phyloP scores from a whole-genome alignment of 92 coral and sea anemone genomes.

The Plumapathes pennacea region DNA sequence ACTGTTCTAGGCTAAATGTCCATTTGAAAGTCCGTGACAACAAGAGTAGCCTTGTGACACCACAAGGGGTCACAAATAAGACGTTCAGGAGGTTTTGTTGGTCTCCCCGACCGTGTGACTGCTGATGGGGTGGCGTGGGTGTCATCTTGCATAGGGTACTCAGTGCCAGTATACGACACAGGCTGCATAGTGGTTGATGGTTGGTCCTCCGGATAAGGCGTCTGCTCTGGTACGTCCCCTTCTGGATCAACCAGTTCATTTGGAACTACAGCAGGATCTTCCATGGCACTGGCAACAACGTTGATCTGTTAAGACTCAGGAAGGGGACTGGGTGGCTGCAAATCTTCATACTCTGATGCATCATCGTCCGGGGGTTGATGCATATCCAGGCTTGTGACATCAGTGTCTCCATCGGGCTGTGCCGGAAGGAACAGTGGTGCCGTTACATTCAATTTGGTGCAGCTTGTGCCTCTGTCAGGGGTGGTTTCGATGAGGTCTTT shows the following conservation, averaged over 20 bases:
- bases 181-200: neutral
- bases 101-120: constrained; percentile 23
- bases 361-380: too few relatives aligned
- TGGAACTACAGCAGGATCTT: neutral
- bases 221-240: neutral
- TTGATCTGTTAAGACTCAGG: neutral
- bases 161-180: neutral
- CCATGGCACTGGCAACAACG: neutral
- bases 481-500: neutral
- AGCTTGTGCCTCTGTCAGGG: neutral
- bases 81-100: constrained; percentile 17
- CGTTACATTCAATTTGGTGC: too few relatives aligned
- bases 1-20: too few relatives aligned
- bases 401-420: too few relatives aligned
- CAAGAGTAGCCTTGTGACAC: too few relatives aligned
- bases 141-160: neutral
- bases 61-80: constrained; percentile 18
- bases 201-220: neutral
- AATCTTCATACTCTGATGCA: too few relatives aligned
- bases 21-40: too few relatives aligned
- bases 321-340: too few relatives aligned
- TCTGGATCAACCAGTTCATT: neutral
- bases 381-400: too few relatives aligned
- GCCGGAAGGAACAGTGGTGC: too few relatives aligned
- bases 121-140: neutral